Percentiles rank a stretch among this genome's conserved stretches.
Conservation (phyloP, 2,888 invertebrate genomes). For the Drosophila monieri region DNA sequence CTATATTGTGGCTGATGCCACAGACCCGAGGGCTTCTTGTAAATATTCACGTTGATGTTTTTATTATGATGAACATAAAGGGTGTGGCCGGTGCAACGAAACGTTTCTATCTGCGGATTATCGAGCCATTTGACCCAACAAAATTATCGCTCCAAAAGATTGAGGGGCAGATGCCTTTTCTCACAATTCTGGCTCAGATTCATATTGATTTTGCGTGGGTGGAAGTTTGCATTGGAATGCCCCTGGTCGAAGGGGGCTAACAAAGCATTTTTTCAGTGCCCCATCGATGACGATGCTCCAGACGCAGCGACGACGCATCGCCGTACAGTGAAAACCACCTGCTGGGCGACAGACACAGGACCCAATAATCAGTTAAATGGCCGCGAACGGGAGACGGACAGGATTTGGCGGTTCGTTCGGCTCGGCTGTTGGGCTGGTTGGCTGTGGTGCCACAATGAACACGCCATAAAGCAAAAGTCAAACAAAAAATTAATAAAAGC, state of each 20-base stretch:
- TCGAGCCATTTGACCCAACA: slow-evolving; percentile 53
- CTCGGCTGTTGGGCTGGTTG: slow-evolving; percentile 29
- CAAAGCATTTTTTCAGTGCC: slow-evolving; percentile 36
- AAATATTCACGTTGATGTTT: slow-evolving; percentile 77
- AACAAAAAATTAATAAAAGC: slow-evolving; percentile 79
- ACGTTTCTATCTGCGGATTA: slow-evolving; percentile 43
- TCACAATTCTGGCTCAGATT: slow-evolving; percentile 1
- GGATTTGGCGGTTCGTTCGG: slow-evolving; percentile 50
- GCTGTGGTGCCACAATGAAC: slow-evolving; percentile 74
- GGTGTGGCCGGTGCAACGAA: slow-evolving; percentile 60
- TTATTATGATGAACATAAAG: slow-evolving; percentile 72
- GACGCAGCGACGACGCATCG: slow-evolving; percentile 61
- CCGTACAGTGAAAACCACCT: slow-evolving; percentile 73
- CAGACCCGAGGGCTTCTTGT: slow-evolving; percentile 57
- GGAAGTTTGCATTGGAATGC: slow-evolving; percentile 56
- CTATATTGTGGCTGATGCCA: slow-evolving; percentile 7
- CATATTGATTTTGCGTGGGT: slow-evolving; percentile 55
- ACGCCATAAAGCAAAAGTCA: slow-evolving; percentile 80
- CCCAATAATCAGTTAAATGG: slow-evolving; percentile 73
- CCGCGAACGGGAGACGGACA: slow-evolving; percentile 46
- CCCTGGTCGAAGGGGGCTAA: slow-evolving; percentile 32
- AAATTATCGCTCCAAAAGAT: slow-evolving; percentile 47
- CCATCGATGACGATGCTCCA: slow-evolving; percentile 33
- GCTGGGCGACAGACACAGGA: slow-evolving; percentile 77
- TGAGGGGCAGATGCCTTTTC: neutral